Evolutionary conservation across 2,888 invertebrate genomes (phyloP).

Genomic region (Ophioninae sp.): DNA sequence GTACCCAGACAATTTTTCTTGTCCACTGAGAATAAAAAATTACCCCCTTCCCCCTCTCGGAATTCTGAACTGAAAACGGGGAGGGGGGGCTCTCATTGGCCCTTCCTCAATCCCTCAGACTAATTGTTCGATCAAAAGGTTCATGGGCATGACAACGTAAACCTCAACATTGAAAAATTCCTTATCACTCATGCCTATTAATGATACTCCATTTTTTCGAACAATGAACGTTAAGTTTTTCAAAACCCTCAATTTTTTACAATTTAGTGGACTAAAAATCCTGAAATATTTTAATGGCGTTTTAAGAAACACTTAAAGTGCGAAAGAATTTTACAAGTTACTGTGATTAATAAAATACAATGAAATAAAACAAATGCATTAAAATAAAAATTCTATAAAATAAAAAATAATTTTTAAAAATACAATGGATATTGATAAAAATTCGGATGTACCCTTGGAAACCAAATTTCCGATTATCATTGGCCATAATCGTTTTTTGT

Average conservation of each 20-base stretch:
- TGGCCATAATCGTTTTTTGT: too few species aligned
- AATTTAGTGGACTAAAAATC: not conserved
- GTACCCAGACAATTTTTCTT: slow-evolving; percentile 30
- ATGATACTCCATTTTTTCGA: not conserved
- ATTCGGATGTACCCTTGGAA: too few species aligned
- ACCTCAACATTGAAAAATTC: not conserved
- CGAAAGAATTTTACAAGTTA: too few species aligned
- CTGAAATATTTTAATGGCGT: not conserved
- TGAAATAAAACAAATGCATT: too few species aligned
- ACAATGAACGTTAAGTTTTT: not conserved
- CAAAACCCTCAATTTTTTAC: not conserved
- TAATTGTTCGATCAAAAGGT: slow-evolving; percentile 25
- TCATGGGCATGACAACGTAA: not conserved
- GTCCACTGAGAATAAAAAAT: not conserved
- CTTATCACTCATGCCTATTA: not conserved
- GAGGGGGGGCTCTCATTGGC: not conserved
- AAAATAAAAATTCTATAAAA: too few species aligned
- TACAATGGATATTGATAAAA: too few species aligned
- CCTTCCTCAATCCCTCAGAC: slow-evolving; percentile 15
- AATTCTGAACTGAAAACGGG: not conserved
- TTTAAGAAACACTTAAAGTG: too few species aligned
- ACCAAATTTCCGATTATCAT: too few species aligned
- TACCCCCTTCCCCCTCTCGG: not conserved
- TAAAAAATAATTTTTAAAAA: too few species aligned
- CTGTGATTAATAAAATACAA: too few species aligned